phyloP scores from a whole-genome alignment of 2,888 invertebrate species.

The Zootermopsis nevadensis region DNA sequence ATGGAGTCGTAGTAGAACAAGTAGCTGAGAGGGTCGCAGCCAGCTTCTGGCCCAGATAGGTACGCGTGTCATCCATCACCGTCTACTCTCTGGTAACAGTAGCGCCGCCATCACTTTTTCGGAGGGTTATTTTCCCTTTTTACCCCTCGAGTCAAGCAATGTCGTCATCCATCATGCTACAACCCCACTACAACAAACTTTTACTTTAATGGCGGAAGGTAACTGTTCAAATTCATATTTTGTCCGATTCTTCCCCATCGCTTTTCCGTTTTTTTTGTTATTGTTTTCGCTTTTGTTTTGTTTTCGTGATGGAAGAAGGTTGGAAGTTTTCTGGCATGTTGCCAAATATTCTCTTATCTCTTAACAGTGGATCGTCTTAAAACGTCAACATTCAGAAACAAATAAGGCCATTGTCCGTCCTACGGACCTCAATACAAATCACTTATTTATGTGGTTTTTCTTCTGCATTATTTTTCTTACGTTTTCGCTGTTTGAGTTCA shows the following conservation, averaged over 20 bases:
- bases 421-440: not conserved
- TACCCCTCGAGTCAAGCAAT: constrained; percentile 20
- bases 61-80: constrained; percentile 20
- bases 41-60: not conserved
- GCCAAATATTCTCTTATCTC: constrained; percentile 1
- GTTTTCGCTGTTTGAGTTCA: too few species aligned
- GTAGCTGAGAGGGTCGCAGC: not conserved
- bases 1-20: not conserved
- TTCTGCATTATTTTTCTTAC: too few species aligned
- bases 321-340: constrained; percentile 19
- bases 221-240: constrained; percentile 25
- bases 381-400: constrained; percentile 8
- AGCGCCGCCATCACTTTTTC: not conserved
- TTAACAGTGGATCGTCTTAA: not conserved
- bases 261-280: not conserved
- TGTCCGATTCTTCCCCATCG: constrained; percentile 7
- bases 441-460: not conserved
- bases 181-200: constrained; percentile 22
- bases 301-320: not conserved
- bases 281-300: not conserved
- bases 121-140: not conserved
- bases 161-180: constrained; percentile 16
- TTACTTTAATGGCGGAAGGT: constrained; percentile 26
- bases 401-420: constrained; percentile 6
- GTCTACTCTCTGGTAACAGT: not conserved